Evolutionary conservation across 2,888 invertebrate species (phyloP), one percentile per base, ranked within the genome.

Genomic region (Cremastinae sp.): DNA sequence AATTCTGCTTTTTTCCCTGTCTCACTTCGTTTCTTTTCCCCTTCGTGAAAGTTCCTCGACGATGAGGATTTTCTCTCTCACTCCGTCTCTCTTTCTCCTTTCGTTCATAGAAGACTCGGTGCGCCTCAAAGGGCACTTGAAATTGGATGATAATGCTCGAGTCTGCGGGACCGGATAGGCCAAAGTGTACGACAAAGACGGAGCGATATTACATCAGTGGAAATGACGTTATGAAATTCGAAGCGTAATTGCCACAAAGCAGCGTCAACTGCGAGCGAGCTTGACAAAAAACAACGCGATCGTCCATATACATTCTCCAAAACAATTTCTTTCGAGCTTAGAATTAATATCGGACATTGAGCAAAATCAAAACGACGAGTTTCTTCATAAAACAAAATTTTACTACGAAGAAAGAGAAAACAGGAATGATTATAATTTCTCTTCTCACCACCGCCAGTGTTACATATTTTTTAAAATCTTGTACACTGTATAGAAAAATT

Each of bases 201-300:
- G 14, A 56, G 58, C 38, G 20, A 54, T 12, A 64, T 88, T 87
- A 85, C 87, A 78, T 87, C 87, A 87, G 83, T 80, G 74, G 82
- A 84, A 87, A 85, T 84, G 84, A 85, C 83, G 85, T 88, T 87
- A 86, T 86, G 88, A 87, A 88, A 88, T 85, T 34, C 47, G 81
- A 83, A 73, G 70, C 81, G 82, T 85, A 85, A 85, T 84, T 80
- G 80, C 80, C 66, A 80, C 68, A 83, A 82, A 80, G 84, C 81
- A 83, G 81, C 79, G 78, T 59, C 76, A 69, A 59, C 69, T 68
- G 10, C 28, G 64, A 69, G 56, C 14, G 38, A 45, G 20, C 41
- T 14, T 8, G 22, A 12, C 51, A 41, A 64, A 62, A 61, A 64
- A 54, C 14, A 28, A 49, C 36, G 12, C 49, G n/a, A 51, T 20